phyloP scores from a whole-genome alignment of 2,113 vertebrate genomes.

The Ariopsis seemanni region DNA sequence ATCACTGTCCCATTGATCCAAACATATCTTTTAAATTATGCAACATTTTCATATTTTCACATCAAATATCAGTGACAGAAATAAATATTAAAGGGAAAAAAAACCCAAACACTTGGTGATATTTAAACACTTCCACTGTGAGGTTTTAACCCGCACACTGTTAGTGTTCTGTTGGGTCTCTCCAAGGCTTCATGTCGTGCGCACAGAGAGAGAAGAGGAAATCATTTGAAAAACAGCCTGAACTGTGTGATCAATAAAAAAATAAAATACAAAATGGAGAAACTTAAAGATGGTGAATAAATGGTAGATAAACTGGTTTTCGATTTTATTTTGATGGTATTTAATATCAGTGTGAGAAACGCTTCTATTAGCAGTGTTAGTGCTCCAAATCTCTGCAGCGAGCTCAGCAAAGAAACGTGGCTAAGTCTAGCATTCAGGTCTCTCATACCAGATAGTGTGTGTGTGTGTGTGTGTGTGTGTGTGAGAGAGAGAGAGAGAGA shows the following conservation, averaged over 20 bases:
- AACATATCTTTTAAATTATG: not conserved
- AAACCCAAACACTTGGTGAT: too few species aligned
- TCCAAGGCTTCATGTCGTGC: not conserved
- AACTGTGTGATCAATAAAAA: too few species aligned
- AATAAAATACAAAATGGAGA: not conserved
- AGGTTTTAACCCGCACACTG: too few species aligned
- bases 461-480: slow-evolving; percentile 3
- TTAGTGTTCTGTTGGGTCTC: not conserved
- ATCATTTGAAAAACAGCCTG: too few species aligned
- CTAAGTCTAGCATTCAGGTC: slow-evolving; percentile 12
- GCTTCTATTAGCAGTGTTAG: too few species aligned
- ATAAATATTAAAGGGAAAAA: too few species aligned
- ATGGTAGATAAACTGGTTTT: not conserved
- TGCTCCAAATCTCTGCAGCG: slow-evolving; percentile 7
- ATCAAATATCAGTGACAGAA: not conserved
- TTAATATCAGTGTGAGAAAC: not conserved
- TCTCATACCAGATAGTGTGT: not conserved
- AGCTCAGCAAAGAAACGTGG: not conserved
- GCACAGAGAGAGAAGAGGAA: too few species aligned
- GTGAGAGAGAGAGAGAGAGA: not conserved
- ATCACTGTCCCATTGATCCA: not conserved
- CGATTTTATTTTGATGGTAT: not conserved
- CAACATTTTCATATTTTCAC: not conserved
- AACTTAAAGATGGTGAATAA: not conserved
- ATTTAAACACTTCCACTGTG: too few species aligned